Conservation (phyloP, 2,888 invertebrate genomes). For the Agrochola litura region DNA sequence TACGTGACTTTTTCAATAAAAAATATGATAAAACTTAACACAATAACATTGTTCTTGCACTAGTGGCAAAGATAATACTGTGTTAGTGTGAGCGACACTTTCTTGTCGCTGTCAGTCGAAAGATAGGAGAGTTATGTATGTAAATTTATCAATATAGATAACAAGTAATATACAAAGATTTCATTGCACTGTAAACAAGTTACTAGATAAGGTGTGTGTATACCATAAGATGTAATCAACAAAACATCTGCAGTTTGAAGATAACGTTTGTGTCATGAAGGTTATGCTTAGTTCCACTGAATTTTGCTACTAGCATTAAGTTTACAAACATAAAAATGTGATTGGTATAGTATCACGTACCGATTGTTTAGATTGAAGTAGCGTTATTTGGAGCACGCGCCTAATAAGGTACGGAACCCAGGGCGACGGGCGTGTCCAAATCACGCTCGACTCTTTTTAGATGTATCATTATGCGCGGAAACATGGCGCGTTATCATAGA, state of each 20-base stretch:
- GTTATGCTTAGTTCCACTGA: slow-evolving; percentile 17
- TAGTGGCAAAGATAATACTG: slow-evolving; percentile 83
- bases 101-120: slow-evolving; percentile 81
- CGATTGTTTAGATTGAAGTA: slow-evolving; percentile 16
- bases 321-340: slow-evolving; percentile 27
- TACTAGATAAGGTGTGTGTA: slow-evolving; percentile 70
- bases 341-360: slow-evolving; percentile 31
- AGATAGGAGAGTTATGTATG: slow-evolving; percentile 85
- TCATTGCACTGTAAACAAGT: slow-evolving; percentile 80
- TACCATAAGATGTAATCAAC: slow-evolving; percentile 65
- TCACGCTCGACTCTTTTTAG: slow-evolving; percentile 5
- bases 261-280: slow-evolving; percentile 40
- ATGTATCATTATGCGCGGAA: slow-evolving; percentile 22
- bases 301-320: slow-evolving; percentile 12
- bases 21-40: slow-evolving; percentile 68
- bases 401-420: slow-evolving; percentile 3
- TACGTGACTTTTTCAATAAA: slow-evolving; percentile 73
- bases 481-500: slow-evolving; percentile 42
- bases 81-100: slow-evolving; percentile 82
- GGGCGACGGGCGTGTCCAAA: slow-evolving; percentile 18
- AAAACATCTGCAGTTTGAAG: slow-evolving; percentile 56
- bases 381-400: slow-evolving; percentile 19
- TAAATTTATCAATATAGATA: slow-evolving; percentile 89
- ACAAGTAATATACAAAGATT: slow-evolving; percentile 84
- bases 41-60: slow-evolving; percentile 76